Conservation (phyloP, 2,113 vertebrate species). For the Dromaius novaehollandiae region DNA sequence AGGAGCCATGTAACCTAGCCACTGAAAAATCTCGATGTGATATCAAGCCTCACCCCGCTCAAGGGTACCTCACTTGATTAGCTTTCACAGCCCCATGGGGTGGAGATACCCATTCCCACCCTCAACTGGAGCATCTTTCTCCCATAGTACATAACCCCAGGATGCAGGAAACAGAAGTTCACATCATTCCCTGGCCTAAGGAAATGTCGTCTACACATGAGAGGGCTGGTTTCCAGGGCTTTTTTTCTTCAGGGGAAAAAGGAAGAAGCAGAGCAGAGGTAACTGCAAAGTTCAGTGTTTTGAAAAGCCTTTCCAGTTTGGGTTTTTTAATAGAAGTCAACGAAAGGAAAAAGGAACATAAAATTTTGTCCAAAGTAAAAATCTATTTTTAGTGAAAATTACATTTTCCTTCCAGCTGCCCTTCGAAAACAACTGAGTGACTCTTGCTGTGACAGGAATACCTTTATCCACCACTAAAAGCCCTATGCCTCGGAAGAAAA, state of each 20-base stretch:
- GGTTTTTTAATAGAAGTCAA: background rate
- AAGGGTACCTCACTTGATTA: background rate
- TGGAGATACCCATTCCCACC: background rate
- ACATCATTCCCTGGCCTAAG: background rate
- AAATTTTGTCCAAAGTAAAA: background rate
- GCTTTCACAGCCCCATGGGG: background rate
- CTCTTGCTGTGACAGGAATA: background rate
- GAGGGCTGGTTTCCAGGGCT: background rate
- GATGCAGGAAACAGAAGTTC: background rate
- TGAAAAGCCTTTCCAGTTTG: background rate
- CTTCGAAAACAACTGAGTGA: background rate
- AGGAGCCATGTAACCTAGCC: fast-evolving
- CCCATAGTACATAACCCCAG: background rate
- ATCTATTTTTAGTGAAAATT: background rate
- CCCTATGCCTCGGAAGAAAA: background rate
- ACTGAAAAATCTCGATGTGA: background rate
- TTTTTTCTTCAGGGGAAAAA: background rate
- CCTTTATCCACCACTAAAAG: background rate
- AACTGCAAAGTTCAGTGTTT: background rate
- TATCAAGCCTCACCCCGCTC: background rate
- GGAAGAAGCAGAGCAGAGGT: background rate
- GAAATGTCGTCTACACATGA: conserved; percentile 8
- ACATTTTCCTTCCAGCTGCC: background rate
- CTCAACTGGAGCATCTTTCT: background rate
- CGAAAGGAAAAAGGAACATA: background rate